Conservation (phyloP, 2,113 vertebrate species). For the Campylomormyrus numenius region DNA sequence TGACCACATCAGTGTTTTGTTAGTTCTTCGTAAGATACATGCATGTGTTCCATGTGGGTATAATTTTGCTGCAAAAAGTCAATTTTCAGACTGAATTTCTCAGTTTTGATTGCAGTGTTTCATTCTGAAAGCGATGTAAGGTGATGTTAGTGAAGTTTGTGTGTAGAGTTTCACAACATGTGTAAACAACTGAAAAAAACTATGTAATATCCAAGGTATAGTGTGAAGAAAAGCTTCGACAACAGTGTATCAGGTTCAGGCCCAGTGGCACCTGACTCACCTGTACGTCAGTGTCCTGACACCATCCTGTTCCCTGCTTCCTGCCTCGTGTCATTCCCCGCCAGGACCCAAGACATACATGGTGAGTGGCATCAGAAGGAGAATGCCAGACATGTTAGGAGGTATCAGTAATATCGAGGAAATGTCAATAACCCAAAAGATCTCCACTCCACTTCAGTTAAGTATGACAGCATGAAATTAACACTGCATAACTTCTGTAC, state of each 20-base stretch:
- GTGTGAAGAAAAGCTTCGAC: not conserved
- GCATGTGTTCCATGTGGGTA: not conserved
- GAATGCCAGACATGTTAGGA: not conserved
- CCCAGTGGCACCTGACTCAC: not conserved
- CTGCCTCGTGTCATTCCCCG: not conserved
- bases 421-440: not conserved
- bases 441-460: not conserved
- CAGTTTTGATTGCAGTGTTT: not conserved
- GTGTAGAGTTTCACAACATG: not conserved
- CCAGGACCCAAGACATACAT: not conserved
- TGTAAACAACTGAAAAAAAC: not conserved
- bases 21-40: not conserved
- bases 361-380: not conserved
- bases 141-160: not conserved
- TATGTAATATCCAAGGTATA: not conserved
- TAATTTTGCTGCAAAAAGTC: not conserved
- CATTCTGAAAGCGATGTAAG: not conserved
- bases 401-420: not conserved
- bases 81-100: not conserved
- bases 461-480: not conserved
- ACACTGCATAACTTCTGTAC: not conserved
- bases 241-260: not conserved
- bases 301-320: not conserved
- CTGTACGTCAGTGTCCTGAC: too few relatives aligned
- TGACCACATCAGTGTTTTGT: not conserved